Evolutionary conservation across 2,888 invertebrate species (phyloP).

Genomic region (Ornithoptera alexandrae): DNA sequence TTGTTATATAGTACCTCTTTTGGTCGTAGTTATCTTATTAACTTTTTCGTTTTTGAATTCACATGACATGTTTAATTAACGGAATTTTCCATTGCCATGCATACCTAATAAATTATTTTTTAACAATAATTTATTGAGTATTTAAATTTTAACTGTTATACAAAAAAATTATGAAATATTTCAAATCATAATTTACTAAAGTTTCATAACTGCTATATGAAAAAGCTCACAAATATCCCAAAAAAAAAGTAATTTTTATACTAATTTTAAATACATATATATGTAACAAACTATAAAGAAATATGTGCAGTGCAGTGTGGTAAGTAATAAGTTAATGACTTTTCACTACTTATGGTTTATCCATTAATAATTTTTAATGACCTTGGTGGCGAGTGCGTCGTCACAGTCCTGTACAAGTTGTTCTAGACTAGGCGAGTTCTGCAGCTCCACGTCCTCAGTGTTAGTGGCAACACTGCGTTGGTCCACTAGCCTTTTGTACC

Average conservation of each 20-base stretch:
- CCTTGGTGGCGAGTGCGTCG: slow-evolving; percentile 54
- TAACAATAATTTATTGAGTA: not conserved
- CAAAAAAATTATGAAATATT: not conserved
- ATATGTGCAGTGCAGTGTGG: not conserved
- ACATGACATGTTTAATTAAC: no score
- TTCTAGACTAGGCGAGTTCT: slow-evolving; percentile 33
- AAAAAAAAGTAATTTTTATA: not conserved
- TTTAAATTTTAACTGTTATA: no score
- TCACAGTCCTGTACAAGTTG: slow-evolving; percentile 59
- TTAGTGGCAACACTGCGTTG: slow-evolving; percentile 58
- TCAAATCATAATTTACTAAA: no score
- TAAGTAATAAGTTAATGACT: not conserved
- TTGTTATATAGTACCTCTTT: no score
- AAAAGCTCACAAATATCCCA: not conserved
- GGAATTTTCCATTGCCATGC: not conserved
- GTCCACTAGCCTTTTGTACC: slow-evolving; percentile 65
- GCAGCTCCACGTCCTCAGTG: slow-evolving; percentile 45
- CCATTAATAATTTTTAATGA: slow-evolving; percentile 29
- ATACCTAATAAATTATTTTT: not conserved
- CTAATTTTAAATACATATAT: not conserved
- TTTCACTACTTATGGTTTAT: not conserved
- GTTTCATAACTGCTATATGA: no score
- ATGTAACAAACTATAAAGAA: not conserved
- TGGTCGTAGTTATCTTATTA: no score
- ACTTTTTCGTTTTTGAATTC: no score